Evolutionary conservation across 1,140 invertebrate genomes (phyloP).

Genomic region (Cotesia vestalis): DNA sequence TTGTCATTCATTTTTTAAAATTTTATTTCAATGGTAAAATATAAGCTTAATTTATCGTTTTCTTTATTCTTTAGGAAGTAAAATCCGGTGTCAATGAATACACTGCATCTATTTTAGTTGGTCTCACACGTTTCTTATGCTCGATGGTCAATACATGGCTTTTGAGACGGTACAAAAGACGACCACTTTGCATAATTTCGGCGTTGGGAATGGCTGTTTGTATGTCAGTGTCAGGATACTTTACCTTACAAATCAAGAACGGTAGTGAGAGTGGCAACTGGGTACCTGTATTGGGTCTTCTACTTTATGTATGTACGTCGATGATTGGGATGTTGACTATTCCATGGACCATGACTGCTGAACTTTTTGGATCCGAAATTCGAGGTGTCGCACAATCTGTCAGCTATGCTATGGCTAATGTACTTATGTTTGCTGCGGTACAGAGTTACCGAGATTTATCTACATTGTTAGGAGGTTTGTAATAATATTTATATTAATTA

Average conservation of each 20-base stretch:
- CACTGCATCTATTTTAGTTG: conserved; percentile 71
- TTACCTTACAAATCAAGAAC: conserved; percentile 60
- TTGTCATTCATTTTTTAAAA: not conserved
- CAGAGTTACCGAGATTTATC: conserved; percentile 65
- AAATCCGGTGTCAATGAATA: conserved; percentile 65
- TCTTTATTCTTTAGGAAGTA: conserved; percentile 59
- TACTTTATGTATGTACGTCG: conserved; percentile 68
- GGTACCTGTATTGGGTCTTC: conserved; percentile 62
- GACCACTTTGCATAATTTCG: conserved; percentile 66
- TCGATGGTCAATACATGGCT: conserved; percentile 68
- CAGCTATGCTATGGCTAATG: conserved; percentile 65
- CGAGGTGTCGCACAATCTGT: conserved; percentile 68
- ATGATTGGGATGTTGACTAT: conserved; percentile 70
- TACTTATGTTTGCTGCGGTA: conserved; percentile 68
- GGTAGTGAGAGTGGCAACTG: conserved; percentile 51
- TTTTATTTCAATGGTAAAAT: not conserved
- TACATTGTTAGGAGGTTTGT: conserved; percentile 61
- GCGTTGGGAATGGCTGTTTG: conserved; percentile 66
- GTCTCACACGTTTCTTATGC: conserved; percentile 71
- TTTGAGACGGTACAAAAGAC: conserved; percentile 64
- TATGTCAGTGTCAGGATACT: conserved; percentile 67
- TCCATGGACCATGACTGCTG: conserved; percentile 72
- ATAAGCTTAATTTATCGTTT: no score
- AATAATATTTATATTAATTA: conserved; percentile 11
- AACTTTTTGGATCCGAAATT: conserved; percentile 71